These are phyloP conservation scores for Muntiacus muntjak DNA, from an alignment of 2,113 vertebrate species.

Conservation along the genomic window DNA sequence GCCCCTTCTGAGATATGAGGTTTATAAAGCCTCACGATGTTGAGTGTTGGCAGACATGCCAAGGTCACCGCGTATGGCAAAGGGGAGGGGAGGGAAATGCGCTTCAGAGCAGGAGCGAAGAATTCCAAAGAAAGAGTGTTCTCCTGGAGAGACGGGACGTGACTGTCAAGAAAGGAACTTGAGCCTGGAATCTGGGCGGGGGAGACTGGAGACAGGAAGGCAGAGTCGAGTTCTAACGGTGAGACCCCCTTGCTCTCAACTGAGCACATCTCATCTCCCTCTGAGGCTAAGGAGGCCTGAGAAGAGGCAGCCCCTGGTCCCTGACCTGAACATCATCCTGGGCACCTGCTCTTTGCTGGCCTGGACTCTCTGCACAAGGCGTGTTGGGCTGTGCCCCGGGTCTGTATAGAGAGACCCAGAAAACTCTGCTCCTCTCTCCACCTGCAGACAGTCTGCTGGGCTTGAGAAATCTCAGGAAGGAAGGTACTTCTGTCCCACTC, in stretches of 20 bases:
- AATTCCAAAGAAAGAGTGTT: constrained; percentile 74
- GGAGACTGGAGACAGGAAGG: not conserved
- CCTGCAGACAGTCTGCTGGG: not conserved
- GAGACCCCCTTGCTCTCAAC: not conserved
- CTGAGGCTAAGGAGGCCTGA: not conserved
- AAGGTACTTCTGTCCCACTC: too few relatives aligned
- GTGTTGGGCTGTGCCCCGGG: accelerated
- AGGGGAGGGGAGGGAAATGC: constrained; percentile 1
- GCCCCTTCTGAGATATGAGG: constrained; percentile 87
- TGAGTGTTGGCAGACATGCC: constrained; percentile 84
- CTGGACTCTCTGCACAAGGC: constrained; percentile 63
- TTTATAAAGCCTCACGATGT: constrained; percentile 82
- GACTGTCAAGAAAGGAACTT: not conserved
- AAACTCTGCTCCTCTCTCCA: not conserved
- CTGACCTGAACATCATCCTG: not conserved
- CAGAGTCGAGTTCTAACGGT: accelerated
- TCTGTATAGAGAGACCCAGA: not conserved
- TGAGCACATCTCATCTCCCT: accelerated
- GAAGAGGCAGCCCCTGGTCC: not conserved
- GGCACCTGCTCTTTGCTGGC: constrained; percentile 47
- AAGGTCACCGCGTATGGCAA: constrained; percentile 82
- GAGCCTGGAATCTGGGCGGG: not conserved
- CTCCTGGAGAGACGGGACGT: not conserved
- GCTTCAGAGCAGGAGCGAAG: constrained; percentile 75
- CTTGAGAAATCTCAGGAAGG: not conserved